Evolutionary conservation across 2,797 vertebrate genomes (phyloP).

Genomic region (Scomberomorus guttatus): DNA sequence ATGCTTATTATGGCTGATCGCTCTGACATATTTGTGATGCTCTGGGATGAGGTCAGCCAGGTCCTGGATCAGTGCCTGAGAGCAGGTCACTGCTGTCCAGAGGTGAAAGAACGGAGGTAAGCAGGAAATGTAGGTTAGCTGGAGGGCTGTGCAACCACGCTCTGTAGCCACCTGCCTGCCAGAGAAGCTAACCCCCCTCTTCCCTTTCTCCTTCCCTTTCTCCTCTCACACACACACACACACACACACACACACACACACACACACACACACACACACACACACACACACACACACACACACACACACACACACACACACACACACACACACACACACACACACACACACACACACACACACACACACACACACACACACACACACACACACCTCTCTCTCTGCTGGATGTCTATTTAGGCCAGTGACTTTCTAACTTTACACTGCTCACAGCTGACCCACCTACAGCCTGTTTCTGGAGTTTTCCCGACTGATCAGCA

Average conservation of each 20-base stretch:
- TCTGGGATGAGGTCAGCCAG: constrained; percentile 2
- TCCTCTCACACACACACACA: too few relatives aligned
- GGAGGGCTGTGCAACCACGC: neutral
- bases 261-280: too few relatives aligned
- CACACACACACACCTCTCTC: too few relatives aligned
- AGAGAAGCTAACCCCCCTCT: neutral
- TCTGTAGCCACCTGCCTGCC: constrained; percentile 32
- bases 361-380: neutral
- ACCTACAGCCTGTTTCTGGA: constrained; percentile 42
- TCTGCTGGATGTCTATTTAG: constrained; percentile 50
- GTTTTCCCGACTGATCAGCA: constrained; percentile 12
- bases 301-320: neutral
- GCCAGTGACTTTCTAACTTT: constrained; percentile 55
- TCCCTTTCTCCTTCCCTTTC: neutral
- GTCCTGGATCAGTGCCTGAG: constrained; percentile 14
- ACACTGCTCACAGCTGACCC: constrained; percentile 49
- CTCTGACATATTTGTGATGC: neutral
- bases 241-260: too few relatives aligned
- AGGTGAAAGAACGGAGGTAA: constrained; percentile 19
- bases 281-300: neutral
- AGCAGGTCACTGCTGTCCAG: constrained; percentile 14
- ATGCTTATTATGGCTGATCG: constrained; percentile 19
- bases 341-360: neutral
- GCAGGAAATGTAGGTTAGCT: constrained; percentile 33
- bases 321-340: neutral